These are phyloP conservation scores for Gastrophryne carolinensis DNA, from an alignment of 2,797 vertebrate genomes.

Conservation along the genomic window DNA sequence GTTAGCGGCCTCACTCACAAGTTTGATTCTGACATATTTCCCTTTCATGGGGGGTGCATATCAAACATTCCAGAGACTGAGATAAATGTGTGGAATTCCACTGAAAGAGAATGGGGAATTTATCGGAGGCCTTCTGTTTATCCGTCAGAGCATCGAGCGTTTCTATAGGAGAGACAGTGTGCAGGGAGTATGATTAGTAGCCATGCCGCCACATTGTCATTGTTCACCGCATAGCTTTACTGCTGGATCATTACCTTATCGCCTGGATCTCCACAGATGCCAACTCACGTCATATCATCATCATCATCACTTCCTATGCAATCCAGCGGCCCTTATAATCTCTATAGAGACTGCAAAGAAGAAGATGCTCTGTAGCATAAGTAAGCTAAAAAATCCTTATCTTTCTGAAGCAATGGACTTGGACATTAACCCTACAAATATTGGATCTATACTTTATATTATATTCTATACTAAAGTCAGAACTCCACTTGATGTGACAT, in stretches of 20 bases:
- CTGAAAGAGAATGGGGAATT: neutral
- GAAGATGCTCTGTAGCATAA: too few relatives aligned
- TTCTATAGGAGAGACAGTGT: neutral
- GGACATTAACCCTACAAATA: too few relatives aligned
- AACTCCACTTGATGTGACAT: too few relatives aligned
- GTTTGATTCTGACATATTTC: conserved; percentile 17
- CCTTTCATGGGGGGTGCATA: conserved; percentile 10
- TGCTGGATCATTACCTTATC: neutral
- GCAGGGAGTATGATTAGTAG: neutral
- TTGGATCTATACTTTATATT: too few relatives aligned
- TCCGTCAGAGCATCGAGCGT: neutral
- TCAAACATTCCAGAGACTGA: conserved; percentile 15
- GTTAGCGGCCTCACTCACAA: neutral
- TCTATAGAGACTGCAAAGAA: too few relatives aligned
- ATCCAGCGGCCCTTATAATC: too few relatives aligned
- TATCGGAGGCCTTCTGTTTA: neutral
- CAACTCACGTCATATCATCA: too few relatives aligned
- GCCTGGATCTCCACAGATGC: too few relatives aligned
- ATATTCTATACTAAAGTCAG: too few relatives aligned
- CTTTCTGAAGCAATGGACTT: too few relatives aligned
- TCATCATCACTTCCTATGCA: neutral
- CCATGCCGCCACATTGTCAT: neutral
- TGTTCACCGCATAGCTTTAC: neutral
- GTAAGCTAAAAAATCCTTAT: too few relatives aligned
- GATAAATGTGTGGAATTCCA: conserved; percentile 18